Base-by-base conservation (phyloP, 2,888 invertebrate species). In the Cryptosula pallasiana region DNA sequence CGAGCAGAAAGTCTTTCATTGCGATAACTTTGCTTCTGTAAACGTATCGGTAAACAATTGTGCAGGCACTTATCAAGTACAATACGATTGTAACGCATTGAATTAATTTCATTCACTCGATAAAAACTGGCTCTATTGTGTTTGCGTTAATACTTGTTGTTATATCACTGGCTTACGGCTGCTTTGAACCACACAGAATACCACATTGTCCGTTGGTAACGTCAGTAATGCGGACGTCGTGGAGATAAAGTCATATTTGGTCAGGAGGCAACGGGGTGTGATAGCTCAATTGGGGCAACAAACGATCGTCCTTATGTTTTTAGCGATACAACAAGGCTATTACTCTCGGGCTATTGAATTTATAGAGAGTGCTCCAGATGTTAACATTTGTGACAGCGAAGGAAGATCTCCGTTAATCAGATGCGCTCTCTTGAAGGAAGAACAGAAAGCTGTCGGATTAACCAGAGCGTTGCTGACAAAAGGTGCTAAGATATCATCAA, bases 381-480 rank as follows among this genome's bases (percentile, higher is more conserved):
- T 81, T 20, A 80, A 83, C 69, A 76, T 76, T 36, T 74, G 77
- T 9, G 81, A 83, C 72, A 74, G 71, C n/a, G 76, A 77, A 2
- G 76, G 77, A 13, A 74, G 80, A 32, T 82, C 83, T 0, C 78
- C 83, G 0, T 75, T 84, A 1, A 81, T 82, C 72, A 71, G 81
- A 36, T 82, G 82, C 73, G 78, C 81, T 1, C 77, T 81, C 35
- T 75, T 83, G 58, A 79, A 80, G 71, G 80, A 81, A 1, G 79
- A 79, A 71, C 71, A 73, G 0, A 84, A 82, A 82, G 81, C 80
- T 1, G 78, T 79, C 5, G 81, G 82, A 16, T 75, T 83, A n/a
- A 81, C 81, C 35, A 76, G 82, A 57, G 76, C 79, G 27, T 75
- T 84, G 34, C 77, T 84, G n/a, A 83, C 83, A 75, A 78, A 79